Conservation (phyloP, 2,797 vertebrate species). For the Lepus oiostolus region DNA sequence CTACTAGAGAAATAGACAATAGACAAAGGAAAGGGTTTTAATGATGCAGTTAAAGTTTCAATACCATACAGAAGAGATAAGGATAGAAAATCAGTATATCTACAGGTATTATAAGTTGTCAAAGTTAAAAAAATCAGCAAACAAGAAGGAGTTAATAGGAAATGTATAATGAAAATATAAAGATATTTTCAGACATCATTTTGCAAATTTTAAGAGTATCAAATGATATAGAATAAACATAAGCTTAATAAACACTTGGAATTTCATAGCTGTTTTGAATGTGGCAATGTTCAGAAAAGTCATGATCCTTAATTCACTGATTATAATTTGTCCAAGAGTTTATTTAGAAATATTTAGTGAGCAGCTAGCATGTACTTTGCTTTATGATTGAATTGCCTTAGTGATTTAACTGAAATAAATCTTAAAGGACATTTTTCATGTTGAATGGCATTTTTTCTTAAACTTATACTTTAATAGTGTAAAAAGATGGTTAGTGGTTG, state of each 20-base stretch:
- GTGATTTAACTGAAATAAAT: not conserved
- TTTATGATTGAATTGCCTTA: not conserved
- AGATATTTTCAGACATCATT: not conserved
- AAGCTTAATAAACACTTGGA: not conserved
- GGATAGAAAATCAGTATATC: not conserved
- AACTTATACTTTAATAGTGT: not conserved
- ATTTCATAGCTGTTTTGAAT: not conserved
- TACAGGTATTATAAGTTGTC: not conserved
- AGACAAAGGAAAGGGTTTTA: not conserved
- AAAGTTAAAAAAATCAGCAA: not conserved
- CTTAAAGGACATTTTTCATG: not conserved
- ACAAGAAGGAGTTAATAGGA: not conserved
- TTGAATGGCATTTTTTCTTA: not conserved
- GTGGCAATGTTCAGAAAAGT: not conserved
- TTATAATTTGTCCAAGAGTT: not conserved
- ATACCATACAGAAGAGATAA: not conserved
- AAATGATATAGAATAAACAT: not conserved
- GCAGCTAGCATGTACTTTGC: not conserved
- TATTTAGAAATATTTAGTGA: not conserved
- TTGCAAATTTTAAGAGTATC: not conserved
- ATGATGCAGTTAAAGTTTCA: not conserved
- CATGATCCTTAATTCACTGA: not conserved
- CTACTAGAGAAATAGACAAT: not conserved
- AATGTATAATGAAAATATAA: not conserved
- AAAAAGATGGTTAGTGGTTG: not conserved